Base-by-base conservation (phyloP, 2,797 vertebrate genomes). In the Scolopax rusticola region DNA sequence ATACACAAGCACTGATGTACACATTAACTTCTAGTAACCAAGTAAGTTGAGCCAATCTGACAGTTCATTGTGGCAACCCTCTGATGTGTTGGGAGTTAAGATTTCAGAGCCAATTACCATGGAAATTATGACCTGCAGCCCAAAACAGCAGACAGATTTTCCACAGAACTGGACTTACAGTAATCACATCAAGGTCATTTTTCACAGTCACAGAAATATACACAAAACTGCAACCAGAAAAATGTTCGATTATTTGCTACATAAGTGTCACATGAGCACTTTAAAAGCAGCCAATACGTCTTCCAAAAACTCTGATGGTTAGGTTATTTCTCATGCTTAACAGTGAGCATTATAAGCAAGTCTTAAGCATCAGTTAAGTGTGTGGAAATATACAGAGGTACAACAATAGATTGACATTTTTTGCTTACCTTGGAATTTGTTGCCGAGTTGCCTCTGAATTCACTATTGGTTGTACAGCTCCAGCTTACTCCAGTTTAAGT, bases 21-120 rank as follows among this genome's bases (percentile, higher is more conserved):
- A 47, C 38, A 48, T 92, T 92, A 85, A 91, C 75, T n/a, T 91
- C 81, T 69, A 82, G 61, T 45, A 94, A 74, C 57, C 75, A 21
- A 81, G 25, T 18, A 89, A 48, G 28, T 63, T 77, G 89, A 92
- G 69, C 23, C 19, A 43, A 53, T 54, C 40, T 14, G 12, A 54
- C 59, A 60, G 50, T 38, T 78, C 54, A 53, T 81, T 89, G 77
- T 38, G 24, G 51, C 78, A 53, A 60, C 21, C 60, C 82, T 97
- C 94, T 95, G 59, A 97, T 94, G 80, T 91, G 63, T 80, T 30
- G 50, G 65, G 32, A 56, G 45, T 50, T 92, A 69, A 90, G 81
- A 90, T 91, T 90, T 97, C 80, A 94, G 92, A 73, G 75, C 33
- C 79, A 88, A 94, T 92, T 87, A 85, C 78, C 75, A 78, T 83